Evolutionary conservation across 2,888 invertebrate species (phyloP), one percentile per base, ranked within the genome.

Genomic region (Vannuccia rotundouncinata): DNA sequence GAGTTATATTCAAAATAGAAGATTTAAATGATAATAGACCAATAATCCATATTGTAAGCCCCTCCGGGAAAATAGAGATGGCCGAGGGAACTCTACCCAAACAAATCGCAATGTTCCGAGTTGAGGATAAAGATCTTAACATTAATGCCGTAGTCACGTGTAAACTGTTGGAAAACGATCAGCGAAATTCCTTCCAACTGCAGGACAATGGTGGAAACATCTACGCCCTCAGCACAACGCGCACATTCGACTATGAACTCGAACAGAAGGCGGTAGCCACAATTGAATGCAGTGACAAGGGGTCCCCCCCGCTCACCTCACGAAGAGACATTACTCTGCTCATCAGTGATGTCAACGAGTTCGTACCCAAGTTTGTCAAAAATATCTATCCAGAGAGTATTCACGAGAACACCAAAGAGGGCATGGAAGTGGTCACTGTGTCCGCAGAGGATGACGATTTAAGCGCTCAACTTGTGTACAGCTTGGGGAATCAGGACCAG

Each of bases 21-120:
- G 77, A 77, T 77, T 77, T 77, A n/a, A 77, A 77, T n/a, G 77
- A 77, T 45, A 77, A 77, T 25, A 31, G 31, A 31, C 77, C 77
- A 17, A 77, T 66, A 1, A 77, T 77, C n/a, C 29, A 29, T 45
- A 31, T 59, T 5, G 5, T 77, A 1, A 1, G 1, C 1, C 45
- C 45, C 5, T 22, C 27, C 45, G 5, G 5, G 1, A 77, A 77
- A 45, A 77, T 77, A 17, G 77, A 77, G 31, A 77, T 77, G n/a
- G 45, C 30, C 22, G 77, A 77, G 31, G 31, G 27, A 27, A 45
- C 30, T 31, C 31, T 28, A 17, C 77, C 77, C 1, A 77, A 45
- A 31, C 45, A 77, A 77, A 25, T 77, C 17, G 30, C 59, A 31
- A 17, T 59, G 27, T 31, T 77, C 27, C 30, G 45, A n/a, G 77